A percentile compares a stretch with the other conserved stretches of the same genome.
Evolutionary conservation across 30 jellyfish, hydroid and myxozoan genomes (phyloP).

Genomic region (Cassiopea andromeda): DNA sequence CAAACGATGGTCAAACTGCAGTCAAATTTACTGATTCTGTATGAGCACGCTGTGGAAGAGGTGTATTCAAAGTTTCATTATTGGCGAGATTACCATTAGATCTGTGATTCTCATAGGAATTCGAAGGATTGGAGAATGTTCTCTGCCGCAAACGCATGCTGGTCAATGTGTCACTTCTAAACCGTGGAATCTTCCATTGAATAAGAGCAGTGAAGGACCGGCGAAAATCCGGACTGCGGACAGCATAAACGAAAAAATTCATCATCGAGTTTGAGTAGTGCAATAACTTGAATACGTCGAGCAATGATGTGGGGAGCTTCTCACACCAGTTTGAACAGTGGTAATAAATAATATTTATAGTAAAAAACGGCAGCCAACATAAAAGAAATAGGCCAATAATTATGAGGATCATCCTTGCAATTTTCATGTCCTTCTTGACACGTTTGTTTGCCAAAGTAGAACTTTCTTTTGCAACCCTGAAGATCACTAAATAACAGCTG

Average conservation of each 20-base stretch:
- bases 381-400: constrained; percentile 82
- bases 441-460: constrained; percentile 58
- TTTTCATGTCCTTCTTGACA: constrained; percentile 74
- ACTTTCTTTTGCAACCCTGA: constrained; percentile 69
- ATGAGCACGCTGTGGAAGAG: constrained; percentile 40
- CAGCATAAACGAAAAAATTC: constrained; percentile 93
- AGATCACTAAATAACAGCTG: constrained; percentile 70
- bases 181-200: constrained; percentile 59
- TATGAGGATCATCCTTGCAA: constrained; percentile 86
- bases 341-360: constrained; percentile 53
- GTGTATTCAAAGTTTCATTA: constrained; percentile 43
- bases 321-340: constrained; percentile 63
- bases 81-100: constrained; percentile 40
- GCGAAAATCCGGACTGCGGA: constrained; percentile 89
- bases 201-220: constrained; percentile 78
- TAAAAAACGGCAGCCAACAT: constrained; percentile 93
- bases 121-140: constrained; percentile 54
- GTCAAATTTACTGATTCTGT: neutral
- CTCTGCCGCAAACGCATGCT: constrained; percentile 42
- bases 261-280: constrained; percentile 88
- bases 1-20: neutral
- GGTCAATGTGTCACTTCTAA: constrained; percentile 61
- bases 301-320: constrained; percentile 17
- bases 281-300: constrained; percentile 44
- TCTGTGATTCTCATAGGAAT: constrained; percentile 19